Conservation (phyloP, 2,797 vertebrate species). For the Lophotriccus pileatus region DNA sequence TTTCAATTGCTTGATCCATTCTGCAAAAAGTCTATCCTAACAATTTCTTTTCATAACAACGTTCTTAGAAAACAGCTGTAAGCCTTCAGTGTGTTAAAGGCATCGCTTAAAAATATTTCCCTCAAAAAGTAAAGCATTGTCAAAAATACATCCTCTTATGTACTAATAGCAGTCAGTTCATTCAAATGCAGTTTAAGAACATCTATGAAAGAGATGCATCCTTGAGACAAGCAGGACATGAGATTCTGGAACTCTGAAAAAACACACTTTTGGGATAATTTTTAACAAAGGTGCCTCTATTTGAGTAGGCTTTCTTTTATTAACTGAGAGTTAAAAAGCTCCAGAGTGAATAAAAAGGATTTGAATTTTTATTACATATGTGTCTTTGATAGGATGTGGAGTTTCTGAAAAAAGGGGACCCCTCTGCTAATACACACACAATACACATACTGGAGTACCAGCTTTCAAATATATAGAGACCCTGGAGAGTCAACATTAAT, state of each 20-base stretch:
- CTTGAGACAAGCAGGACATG: background rate
- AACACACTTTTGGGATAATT: background rate
- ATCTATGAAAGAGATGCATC: background rate
- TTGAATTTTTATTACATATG: background rate
- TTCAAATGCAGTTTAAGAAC: background rate
- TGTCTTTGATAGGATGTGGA: background rate
- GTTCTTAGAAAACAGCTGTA: slow-evolving; percentile 12
- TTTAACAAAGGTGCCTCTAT: background rate
- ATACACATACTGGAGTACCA: background rate
- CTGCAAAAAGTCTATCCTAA: background rate
- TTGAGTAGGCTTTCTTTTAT: background rate
- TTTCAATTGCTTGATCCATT: background rate
- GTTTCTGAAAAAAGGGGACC: background rate
- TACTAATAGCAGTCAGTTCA: background rate
- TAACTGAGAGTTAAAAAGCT: background rate
- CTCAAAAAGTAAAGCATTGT: background rate
- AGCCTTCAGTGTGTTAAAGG: background rate
- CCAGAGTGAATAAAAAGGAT: background rate
- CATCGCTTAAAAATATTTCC: background rate
- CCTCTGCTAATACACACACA: background rate
- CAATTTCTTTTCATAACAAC: background rate
- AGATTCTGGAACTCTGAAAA: background rate
- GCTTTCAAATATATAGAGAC: background rate
- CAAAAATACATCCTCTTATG: background rate
- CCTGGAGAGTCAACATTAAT: background rate